Conservation (phyloP, 2,797 vertebrate genomes). For the Sebastes paucispinis region DNA sequence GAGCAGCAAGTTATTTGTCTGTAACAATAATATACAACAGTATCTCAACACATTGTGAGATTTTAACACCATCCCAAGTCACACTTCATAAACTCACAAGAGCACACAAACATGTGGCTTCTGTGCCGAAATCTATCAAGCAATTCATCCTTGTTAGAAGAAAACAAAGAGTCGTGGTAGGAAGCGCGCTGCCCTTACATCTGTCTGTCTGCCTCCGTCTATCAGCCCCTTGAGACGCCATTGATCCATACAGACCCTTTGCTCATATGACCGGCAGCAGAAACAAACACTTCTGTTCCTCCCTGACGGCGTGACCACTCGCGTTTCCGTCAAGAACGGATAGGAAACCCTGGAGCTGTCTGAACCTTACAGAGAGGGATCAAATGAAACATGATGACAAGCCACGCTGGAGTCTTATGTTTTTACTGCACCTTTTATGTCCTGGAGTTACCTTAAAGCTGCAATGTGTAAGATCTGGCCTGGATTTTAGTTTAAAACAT, state of each 20-base stretch:
- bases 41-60: background rate
- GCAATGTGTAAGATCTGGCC: background rate
- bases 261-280: constrained; percentile 48
- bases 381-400: constrained; percentile 58
- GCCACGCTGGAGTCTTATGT: constrained; percentile 8
- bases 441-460: constrained; percentile 19
- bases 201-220: constrained; percentile 54
- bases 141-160: constrained; percentile 11
- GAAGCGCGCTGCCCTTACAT: constrained; percentile 23
- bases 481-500: background rate
- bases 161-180: constrained; percentile 28
- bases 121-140: constrained; percentile 28
- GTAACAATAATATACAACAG: background rate
- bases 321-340: constrained; percentile 48
- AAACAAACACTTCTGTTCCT: constrained; percentile 62
- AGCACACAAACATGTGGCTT: background rate
- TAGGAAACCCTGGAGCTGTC: constrained; percentile 52
- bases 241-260: constrained; percentile 70
- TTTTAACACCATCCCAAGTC: constrained; percentile 9
- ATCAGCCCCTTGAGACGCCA: constrained; percentile 60
- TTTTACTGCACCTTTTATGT: constrained; percentile 19
- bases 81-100: background rate
- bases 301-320: constrained; percentile 60
- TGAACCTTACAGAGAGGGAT: constrained; percentile 42
- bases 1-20: background rate